Conservation (phyloP, 2,888 invertebrate genomes). For the Heterodera filipjevi region DNA sequence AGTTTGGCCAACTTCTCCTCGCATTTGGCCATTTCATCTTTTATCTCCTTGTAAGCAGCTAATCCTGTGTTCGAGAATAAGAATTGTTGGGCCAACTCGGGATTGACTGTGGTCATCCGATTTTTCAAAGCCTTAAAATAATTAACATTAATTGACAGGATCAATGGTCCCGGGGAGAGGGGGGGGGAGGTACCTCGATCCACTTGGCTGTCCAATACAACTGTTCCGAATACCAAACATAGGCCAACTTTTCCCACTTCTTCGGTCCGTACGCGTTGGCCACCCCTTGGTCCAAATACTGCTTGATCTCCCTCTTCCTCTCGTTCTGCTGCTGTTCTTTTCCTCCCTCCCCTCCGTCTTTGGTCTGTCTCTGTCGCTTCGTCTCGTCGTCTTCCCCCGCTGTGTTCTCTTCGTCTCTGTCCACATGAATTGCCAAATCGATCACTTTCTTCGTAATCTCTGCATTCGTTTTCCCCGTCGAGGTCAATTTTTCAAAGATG, state of each 20-base stretch:
- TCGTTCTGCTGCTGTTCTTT: neutral
- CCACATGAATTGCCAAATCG: neutral
- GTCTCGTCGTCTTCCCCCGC: neutral
- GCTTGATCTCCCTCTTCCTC: constrained; percentile 4
- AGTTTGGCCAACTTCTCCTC: constrained; percentile 1
- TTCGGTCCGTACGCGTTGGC: neutral
- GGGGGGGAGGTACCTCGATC: neutral
- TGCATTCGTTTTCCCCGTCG: neutral
- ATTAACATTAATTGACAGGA: too few species aligned
- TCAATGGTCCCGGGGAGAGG: too few species aligned
- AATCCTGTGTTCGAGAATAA: neutral
- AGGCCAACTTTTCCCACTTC: constrained; percentile 18
- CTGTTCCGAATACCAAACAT: constrained; percentile 19
- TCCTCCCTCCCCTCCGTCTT: neutral
- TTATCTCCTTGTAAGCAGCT: constrained; percentile 4
- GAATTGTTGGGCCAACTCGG: neutral
- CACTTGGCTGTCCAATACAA: constrained; percentile 22
- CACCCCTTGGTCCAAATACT: constrained; percentile 4
- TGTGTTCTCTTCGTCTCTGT: neutral
- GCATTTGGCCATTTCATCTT: neutral
- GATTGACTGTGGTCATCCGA: neutral
- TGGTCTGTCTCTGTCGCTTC: neutral
- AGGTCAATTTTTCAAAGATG: neutral
- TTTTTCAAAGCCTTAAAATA: neutral
- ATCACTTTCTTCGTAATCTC: neutral